Conservation (phyloP, 2,888 invertebrate genomes). For the Calameuta pallipes region DNA sequence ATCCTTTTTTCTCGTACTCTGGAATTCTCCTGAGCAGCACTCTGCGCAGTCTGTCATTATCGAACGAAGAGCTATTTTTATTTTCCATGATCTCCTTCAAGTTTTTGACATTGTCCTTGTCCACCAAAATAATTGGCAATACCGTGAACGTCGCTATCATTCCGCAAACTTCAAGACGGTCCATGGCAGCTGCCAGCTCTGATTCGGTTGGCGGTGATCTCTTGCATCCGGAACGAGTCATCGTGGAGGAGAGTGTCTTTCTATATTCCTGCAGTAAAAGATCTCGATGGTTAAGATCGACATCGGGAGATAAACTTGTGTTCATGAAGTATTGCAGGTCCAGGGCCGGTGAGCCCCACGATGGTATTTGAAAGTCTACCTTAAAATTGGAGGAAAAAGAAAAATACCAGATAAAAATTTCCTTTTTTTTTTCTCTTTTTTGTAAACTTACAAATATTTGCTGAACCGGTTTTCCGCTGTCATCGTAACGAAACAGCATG, state of each 20-base stretch:
- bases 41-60: neutral
- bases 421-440: too few species aligned
- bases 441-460: neutral
- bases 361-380: constrained; percentile 68
- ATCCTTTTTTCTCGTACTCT: neutral
- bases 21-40: neutral
- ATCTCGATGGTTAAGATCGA: constrained; percentile 33
- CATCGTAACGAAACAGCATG: neutral
- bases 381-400: constrained; percentile 28
- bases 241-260: constrained; percentile 31
- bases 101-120: constrained; percentile 40
- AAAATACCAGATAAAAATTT: too few species aligned
- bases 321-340: constrained; percentile 67
- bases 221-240: constrained; percentile 50
- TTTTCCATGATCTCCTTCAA: constrained; percentile 42
- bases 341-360: constrained; percentile 64
- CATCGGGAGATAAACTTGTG: constrained; percentile 54
- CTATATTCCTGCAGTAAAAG: constrained; percentile 48
- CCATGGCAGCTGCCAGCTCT: constrained; percentile 33
- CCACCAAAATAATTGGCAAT: constrained; percentile 48
- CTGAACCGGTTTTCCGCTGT: neutral
- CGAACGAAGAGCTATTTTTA: neutral
- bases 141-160: constrained; percentile 41
- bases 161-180: constrained; percentile 37
- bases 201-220: constrained; percentile 44